Conservation (phyloP, 2,797 vertebrate genomes). For the Phaenicophaeus curvirostris region DNA sequence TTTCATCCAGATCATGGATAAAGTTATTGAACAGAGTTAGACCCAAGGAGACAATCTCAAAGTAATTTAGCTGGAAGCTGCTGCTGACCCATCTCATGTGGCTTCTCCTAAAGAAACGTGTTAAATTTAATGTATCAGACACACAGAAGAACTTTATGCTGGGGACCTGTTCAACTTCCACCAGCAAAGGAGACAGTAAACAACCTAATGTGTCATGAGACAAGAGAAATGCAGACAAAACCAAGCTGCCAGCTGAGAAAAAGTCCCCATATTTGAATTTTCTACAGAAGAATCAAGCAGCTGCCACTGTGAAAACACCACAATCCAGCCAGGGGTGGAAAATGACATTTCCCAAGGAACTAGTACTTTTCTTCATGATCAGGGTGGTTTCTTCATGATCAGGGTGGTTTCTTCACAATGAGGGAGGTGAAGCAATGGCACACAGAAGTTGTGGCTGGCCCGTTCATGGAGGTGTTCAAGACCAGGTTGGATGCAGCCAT, state of each 20-base stretch:
- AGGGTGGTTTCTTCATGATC: too few relatives aligned
- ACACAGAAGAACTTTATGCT: not conserved
- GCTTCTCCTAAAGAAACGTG: not conserved
- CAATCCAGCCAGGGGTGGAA: not conserved
- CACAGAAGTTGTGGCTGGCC: too few relatives aligned
- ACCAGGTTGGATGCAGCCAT: too few relatives aligned
- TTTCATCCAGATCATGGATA: too few relatives aligned
- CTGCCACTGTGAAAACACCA: not conserved
- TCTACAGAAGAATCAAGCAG: not conserved
- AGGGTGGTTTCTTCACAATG: too few relatives aligned
- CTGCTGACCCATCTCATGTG: not conserved
- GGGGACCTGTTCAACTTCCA: not conserved
- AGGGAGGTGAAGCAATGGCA: too few relatives aligned
- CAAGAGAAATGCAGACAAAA: not conserved
- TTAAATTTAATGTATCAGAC: not conserved
- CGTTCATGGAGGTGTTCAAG: too few relatives aligned
- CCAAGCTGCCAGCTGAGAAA: not conserved
- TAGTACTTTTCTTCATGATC: not conserved
- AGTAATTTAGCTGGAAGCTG: not conserved
- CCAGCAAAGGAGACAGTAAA: not conserved
- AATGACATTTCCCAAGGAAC: not conserved
- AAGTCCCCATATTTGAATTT: not conserved
- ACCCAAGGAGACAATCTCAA: not conserved
- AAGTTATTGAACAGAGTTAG: too few relatives aligned
- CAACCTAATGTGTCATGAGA: not conserved